Evolutionary conservation across 2,113 vertebrate species (phyloP), one percentile per base, ranked within the genome.

Genomic region (Dermatemys mawii): DNA sequence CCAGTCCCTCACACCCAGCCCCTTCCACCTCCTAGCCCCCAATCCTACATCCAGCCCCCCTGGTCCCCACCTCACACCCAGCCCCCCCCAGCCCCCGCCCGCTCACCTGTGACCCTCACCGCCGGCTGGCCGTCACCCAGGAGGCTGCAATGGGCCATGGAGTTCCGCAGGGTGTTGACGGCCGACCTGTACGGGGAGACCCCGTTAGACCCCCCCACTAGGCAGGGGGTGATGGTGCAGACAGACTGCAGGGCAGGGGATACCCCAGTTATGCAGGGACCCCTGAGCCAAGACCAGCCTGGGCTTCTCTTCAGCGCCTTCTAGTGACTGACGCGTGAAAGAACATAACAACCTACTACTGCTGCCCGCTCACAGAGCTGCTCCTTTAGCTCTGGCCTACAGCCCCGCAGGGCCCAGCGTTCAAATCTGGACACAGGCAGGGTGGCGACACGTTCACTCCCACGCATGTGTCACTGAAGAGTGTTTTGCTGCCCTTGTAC

Each of bases 161-260:
- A 96, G 81, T 94, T 97, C 85, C 96, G 95, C 14, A 97, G 94
- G 48, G 90, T 26, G 5, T 96, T 95, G 49, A 97, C 95, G 1
- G 96, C 94, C 0, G 96, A 95, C 97, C 97, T 97, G 88, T 1
- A 3, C 53, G 53, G 44, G 88, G 41, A 44, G 21, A 75, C 70
- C 41, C 70, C 3, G 3, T 75, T 44, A 75, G 41, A 41, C 6
- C 41, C 38, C 38, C 38, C 9, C 38, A 10, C 35, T 38, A 19
- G 63, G 35, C 32, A 1, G 7, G 63, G 32, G 29, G 57, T 16
- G 57, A 60, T n/a, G 19, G 63, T 21, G n/a, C n/a, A 21, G n/a
- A 70, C n/a, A 38, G 8, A 38, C n/a, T 70, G 19, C n/a, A 70
- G 63, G n/a, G n/a, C 19, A 19, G n/a, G 29, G 35, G 35, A 70